phyloP scores from a whole-genome alignment of 2,888 invertebrate genomes.

The Pseudococcus jackbeardsleyi region DNA sequence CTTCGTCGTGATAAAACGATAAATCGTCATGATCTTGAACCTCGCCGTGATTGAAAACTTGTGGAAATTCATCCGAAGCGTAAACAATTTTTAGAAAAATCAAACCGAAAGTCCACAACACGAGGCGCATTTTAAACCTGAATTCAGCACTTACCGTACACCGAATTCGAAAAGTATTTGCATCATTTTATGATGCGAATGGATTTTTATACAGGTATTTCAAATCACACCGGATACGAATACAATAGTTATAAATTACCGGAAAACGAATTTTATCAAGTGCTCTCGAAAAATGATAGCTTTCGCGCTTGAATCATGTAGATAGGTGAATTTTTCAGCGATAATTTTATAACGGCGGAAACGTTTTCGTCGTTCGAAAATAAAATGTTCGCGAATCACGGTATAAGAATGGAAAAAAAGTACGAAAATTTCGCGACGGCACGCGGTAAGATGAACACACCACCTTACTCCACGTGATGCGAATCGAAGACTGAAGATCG shows the following conservation, averaged over 20 bases:
- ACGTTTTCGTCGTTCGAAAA: background rate
- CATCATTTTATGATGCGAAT: constrained; percentile 20
- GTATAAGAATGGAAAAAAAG: no score
- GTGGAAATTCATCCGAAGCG: background rate
- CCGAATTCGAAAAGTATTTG: constrained; percentile 49
- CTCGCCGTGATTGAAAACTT: background rate
- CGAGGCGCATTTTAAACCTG: constrained; percentile 45
- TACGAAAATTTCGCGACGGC: no score
- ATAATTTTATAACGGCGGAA: background rate
- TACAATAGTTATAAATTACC: background rate
- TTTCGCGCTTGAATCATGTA: background rate
- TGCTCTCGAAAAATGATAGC: background rate
- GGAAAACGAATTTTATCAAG: background rate
- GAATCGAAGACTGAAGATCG: background rate
- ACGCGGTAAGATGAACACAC: no score
- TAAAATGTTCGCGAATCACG: background rate
- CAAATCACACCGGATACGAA: constrained; percentile 2
- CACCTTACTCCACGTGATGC: no score
- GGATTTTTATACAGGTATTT: background rate
- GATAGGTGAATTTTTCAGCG: background rate
- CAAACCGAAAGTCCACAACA: constrained; percentile 3
- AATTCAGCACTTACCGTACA: constrained; percentile 41
- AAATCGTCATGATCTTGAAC: background rate
- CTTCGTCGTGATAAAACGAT: background rate
- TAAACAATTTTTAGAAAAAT: constrained; percentile 6